Percentiles rank a stretch among this genome's conserved stretches.
These are phyloP conservation scores for Pithys albifrons DNA, from an alignment of 2,113 vertebrate species.

Conservation along the genomic window DNA sequence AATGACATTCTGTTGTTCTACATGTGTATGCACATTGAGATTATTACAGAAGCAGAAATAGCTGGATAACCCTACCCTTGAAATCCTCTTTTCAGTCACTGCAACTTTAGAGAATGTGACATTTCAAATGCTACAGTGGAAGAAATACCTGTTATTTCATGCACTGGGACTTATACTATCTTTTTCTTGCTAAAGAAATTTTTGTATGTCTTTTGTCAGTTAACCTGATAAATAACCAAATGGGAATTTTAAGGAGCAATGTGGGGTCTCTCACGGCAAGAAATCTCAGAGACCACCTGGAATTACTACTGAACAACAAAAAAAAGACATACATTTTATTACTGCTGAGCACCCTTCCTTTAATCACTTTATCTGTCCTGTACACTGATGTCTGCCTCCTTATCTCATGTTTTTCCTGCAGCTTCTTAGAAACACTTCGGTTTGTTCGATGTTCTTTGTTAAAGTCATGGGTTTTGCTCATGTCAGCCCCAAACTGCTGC, in stretches of 20 bases:
- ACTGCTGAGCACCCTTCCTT: not conserved
- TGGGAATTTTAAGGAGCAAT: not conserved
- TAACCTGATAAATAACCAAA: not conserved
- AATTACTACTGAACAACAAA: not conserved
- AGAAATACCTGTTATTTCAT: not conserved
- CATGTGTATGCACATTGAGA: not conserved
- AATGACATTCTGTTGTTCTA: not conserved
- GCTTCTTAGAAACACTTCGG: not conserved
- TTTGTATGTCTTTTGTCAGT: not conserved
- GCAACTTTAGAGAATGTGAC: not conserved
- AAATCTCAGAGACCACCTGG: slow-evolving; percentile 31
- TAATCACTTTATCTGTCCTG: slow-evolving; percentile 57
- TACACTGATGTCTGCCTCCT: slow-evolving; percentile 10
- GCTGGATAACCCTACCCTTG: not conserved
- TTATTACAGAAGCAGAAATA: not conserved
- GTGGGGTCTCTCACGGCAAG: not conserved
- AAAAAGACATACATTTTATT: not conserved
- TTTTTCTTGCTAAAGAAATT: not conserved
- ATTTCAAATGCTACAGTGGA: not conserved
- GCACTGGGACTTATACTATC: not conserved
- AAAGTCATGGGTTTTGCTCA: not conserved
- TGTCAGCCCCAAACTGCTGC: not conserved
- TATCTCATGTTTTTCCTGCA: slow-evolving; percentile 47
- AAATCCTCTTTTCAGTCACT: not conserved
- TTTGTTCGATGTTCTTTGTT: not conserved